Conservation (phyloP, 2,888 invertebrate species). For the Nemoura dubitans region DNA sequence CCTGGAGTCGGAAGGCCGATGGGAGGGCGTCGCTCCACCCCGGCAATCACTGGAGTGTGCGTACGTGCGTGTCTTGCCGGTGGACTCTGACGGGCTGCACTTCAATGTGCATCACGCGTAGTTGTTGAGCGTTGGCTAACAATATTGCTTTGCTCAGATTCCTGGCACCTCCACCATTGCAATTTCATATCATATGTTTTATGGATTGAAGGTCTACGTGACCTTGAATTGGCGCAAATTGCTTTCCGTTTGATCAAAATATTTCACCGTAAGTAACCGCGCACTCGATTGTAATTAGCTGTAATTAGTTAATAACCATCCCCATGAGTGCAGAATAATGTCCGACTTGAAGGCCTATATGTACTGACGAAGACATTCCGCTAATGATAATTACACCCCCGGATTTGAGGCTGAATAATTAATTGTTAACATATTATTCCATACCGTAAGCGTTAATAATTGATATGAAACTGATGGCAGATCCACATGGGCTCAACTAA, state of each 20-base stretch:
- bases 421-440: slow-evolving; percentile 26
- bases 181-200: too few species aligned
- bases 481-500: background rate
- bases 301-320: background rate
- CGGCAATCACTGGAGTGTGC: too few species aligned
- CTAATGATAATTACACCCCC: background rate
- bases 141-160: too few species aligned
- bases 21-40: too few species aligned
- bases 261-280: background rate
- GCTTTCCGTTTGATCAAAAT: background rate
- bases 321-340: background rate
- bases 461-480: slow-evolving; percentile 27
- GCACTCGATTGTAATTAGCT: background rate
- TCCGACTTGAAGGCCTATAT: background rate
- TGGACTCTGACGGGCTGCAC: too few species aligned
- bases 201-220: too few species aligned
- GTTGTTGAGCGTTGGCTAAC: too few species aligned
- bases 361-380: slow-evolving; percentile 21
- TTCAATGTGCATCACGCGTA: too few species aligned
- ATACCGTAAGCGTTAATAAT: slow-evolving; percentile 19
- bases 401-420: slow-evolving; percentile 33
- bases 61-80: too few species aligned
- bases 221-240: too few species aligned
- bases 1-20: too few species aligned
- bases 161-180: too few species aligned